phyloP scores from a whole-genome alignment of 2,113 vertebrate genomes.

The Fukomys damarensis region DNA sequence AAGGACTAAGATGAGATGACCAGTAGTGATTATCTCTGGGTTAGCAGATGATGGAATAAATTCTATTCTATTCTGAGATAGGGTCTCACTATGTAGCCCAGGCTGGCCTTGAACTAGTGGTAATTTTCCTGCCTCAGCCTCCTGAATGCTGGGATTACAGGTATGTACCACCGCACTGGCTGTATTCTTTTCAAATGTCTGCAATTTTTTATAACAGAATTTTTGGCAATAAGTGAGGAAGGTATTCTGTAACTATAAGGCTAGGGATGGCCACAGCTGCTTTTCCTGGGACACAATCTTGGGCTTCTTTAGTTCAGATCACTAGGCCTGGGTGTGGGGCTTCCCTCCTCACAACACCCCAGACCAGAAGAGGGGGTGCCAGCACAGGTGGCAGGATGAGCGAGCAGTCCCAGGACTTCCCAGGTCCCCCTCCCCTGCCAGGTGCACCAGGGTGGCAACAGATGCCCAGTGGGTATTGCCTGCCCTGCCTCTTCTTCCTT shows the following conservation, averaged over 20 bases:
- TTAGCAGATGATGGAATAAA: background rate
- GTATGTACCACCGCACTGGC: background rate
- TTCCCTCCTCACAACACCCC: background rate
- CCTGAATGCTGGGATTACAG: background rate
- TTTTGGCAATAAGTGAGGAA: background rate
- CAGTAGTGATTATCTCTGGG: background rate
- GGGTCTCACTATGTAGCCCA: background rate
- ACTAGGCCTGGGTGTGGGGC: background rate
- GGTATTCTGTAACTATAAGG: background rate
- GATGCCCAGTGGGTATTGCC: background rate
- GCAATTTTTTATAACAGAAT: background rate
- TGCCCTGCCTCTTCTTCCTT: background rate
- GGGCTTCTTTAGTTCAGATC: background rate
- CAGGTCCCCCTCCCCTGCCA: background rate
- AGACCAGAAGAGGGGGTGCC: background rate
- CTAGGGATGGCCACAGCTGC: background rate
- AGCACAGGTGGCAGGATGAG: background rate
- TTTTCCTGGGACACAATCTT: background rate
- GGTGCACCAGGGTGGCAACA: background rate
- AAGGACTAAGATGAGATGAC: background rate
- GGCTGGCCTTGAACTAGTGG: background rate
- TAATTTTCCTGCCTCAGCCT: background rate
- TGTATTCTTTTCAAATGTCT: background rate
- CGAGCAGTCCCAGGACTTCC: background rate
- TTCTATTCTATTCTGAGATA: background rate